Evolutionary conservation across 2,888 invertebrate genomes (phyloP).

Genomic region (Torymus texanus): DNA sequence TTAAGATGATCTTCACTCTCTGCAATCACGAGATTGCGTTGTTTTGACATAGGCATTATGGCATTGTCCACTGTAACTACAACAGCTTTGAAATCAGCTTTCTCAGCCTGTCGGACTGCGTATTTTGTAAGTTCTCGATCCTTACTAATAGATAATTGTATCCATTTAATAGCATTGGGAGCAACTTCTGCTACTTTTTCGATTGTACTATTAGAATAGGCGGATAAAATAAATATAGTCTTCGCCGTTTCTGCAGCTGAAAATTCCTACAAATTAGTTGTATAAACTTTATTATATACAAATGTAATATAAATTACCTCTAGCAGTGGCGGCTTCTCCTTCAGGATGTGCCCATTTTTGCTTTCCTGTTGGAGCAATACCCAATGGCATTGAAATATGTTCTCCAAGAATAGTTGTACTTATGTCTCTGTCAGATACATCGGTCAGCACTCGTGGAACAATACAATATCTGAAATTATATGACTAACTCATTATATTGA

Average conservation of each 20-base stretch:
- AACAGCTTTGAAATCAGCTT: conserved; percentile 88
- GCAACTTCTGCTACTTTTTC: conserved; percentile 90
- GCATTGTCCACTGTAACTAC: conserved; percentile 94
- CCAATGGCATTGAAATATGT: no score
- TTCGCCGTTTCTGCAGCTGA: conserved; percentile 85
- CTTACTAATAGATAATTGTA: conserved; percentile 92
- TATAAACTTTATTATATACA: not conserved
- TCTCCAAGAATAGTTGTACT: no score
- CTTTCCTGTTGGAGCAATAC: no score
- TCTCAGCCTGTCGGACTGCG: conserved; percentile 87
- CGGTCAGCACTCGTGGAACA: no score
- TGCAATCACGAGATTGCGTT: no score
- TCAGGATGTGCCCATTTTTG: conserved; percentile 87
- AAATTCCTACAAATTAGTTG: not conserved
- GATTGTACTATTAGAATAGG: conserved; percentile 89
- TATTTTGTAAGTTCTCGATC: conserved; percentile 84
- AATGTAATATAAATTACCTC: conserved; percentile 77
- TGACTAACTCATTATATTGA: no score
- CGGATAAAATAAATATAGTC: conserved; percentile 88
- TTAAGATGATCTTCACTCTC: no score
- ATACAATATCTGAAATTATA: no score
- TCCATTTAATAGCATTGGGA: conserved; percentile 88
- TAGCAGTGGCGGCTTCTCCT: conserved; percentile 89
- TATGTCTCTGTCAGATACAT: no score
- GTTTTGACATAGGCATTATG: conserved; percentile 65